Base-by-base conservation (phyloP, 2,113 vertebrate species). In the Zapornia atra region DNA sequence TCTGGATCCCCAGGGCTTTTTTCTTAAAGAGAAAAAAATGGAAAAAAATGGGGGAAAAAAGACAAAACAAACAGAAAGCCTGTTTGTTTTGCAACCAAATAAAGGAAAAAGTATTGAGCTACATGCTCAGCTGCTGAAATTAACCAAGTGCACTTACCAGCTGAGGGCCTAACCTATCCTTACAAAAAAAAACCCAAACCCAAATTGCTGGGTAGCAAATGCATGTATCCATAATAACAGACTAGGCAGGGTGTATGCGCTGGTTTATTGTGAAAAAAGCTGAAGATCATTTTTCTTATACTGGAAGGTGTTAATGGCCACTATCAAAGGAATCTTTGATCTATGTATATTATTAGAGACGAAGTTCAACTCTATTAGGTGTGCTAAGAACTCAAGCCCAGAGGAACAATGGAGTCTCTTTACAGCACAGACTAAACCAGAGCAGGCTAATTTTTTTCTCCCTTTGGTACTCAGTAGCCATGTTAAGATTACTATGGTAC, bases 401-500 rank as follows among this genome's bases (percentile, higher is more conserved):
- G 29, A 64, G 36, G 34, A 63, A 5, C 31, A 54, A 5, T 6
- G 11, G 60, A 56, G 18, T 48, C 46, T 68, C 53, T 17, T 61
- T 36, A n/a, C 3, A 64, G 17, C 7, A 38, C 11, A 31, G 4
- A 42, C 25, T 66, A 18, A 42, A 87, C 18, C 26, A 70, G 42
- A 25, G 6, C 12, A 38, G 33, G 33, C 15, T 44, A 10, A 31
- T 70, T 81, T 73, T 57, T 71, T 48, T 17, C 44, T 56, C 61
- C 38, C 15, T 85, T 46, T 79, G 12, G 17, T 42, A 4, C 29
- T 76, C 57, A 22, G 10, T 20, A 34, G n/a, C 15, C n/a, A 22
- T 9, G 12, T 86, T 76, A 61, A 44, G 60, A 34, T 2, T 3
- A 11, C 68, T n/a, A 2, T 9, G 3, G 19, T 4, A 2, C 2